These are phyloP conservation scores for Gymnoscopelus braueri DNA, from an alignment of 2,797 vertebrate genomes.

Conservation along the genomic window DNA sequence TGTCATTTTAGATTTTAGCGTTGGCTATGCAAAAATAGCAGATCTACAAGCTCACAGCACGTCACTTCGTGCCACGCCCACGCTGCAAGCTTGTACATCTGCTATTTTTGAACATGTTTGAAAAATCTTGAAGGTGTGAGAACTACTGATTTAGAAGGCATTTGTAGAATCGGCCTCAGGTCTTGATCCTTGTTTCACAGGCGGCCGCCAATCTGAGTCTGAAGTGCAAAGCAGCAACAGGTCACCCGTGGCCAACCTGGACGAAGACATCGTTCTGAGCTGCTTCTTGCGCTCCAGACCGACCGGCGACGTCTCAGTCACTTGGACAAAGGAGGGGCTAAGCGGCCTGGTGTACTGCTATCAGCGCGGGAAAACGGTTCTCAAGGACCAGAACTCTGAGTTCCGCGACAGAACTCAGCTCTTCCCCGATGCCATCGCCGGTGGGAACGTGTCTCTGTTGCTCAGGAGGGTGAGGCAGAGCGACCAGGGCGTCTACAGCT, in stretches of 20 bases:
- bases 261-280: constrained; percentile 65
- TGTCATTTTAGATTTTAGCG: too few relatives aligned
- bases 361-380: constrained; percentile 63
- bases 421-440: constrained; percentile 57
- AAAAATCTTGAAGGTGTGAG: background rate
- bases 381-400: constrained; percentile 70
- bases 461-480: constrained; percentile 68
- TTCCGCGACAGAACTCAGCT: constrained; percentile 76
- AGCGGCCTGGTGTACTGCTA: constrained; percentile 81
- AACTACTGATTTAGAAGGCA: background rate
- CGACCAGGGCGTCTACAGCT: constrained; percentile 77
- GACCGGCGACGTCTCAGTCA: constrained; percentile 66
- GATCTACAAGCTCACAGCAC: too few relatives aligned
- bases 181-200: constrained; percentile 25
- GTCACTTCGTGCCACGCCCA: too few relatives aligned
- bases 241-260: constrained; percentile 66
- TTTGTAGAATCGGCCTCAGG: background rate
- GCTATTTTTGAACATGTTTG: too few relatives aligned
- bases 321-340: constrained; percentile 80
- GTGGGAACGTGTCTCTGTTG: constrained; percentile 81
- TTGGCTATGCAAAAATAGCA: too few relatives aligned
- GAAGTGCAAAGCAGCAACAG: constrained; percentile 50
- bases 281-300: constrained; percentile 50
- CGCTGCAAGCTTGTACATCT: too few relatives aligned
- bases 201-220: background rate